Evolutionary conservation across 2,113 vertebrate genomes (phyloP), one percentile per base, ranked within the genome.

Genomic region (Stigmatopora argus): DNA sequence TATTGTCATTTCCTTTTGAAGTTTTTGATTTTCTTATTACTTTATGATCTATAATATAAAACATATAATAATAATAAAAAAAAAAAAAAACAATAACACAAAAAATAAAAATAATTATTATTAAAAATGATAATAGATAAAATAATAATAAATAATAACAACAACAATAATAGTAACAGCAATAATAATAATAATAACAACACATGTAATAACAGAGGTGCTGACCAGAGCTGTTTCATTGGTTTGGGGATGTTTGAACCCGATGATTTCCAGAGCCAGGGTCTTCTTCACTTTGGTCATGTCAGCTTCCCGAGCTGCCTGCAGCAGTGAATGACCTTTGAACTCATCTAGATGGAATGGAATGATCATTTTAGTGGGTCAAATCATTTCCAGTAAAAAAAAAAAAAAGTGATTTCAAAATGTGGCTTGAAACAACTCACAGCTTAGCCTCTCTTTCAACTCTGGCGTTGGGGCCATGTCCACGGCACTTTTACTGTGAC

Each of bases 231-330:
- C 95, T 0, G 95, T 98, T 88, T 99, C 97, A 66, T 97, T 96
- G 0, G 95, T 95, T 86, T 99, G 96, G 4, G 97, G 97, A 72
- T 99, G 97, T 83, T 98, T 98, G 88, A 98, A 98, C 88, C 97
- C 95, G 85, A 98, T 97, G 84, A 98, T 95, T 87, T 99, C 96
- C 87, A 97, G 91, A 81, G 94, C 94, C 70, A 98, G 92, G 0
- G 94, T 95, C 88, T 99, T 99, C 81, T 99, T 99, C 70, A 98
- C 95, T 92, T 98, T 98, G 72, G 95, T 92, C 90, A 98, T 88
- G 78, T 99, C 97, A n/a, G 95, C 96, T 85, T 99, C 97, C 62
- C 95, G 92, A 62, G 97, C 95, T 31, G 97, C 97, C 89, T 99
- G 97, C 58, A 99, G 92, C 82, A 99, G 88, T 31, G 97, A 96